Conservation (phyloP, 1,140 invertebrate genomes). For the Holcopasites calliopsidis region DNA sequence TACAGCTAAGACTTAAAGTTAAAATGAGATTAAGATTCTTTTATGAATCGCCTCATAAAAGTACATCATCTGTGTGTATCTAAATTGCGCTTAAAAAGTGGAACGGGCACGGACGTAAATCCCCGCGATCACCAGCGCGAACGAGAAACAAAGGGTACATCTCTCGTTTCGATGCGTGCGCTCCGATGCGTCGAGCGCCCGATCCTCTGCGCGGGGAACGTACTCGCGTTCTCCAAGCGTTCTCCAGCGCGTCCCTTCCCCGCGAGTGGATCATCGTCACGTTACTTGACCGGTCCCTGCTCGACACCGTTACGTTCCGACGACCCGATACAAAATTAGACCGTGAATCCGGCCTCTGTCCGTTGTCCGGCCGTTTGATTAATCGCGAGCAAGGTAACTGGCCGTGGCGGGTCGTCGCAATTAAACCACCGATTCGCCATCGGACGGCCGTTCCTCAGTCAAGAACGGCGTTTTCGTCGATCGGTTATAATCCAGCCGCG, state of each 20-base stretch:
- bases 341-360: conserved; percentile 23
- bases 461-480: background rate
- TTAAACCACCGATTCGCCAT: background rate
- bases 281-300: background rate
- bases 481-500: background rate
- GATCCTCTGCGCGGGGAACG: background rate
- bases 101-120: background rate
- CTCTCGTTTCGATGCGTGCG: background rate
- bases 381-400: conserved; percentile 2
- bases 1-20: too few relatives aligned
- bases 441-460: too few relatives aligned
- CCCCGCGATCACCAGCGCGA: background rate
- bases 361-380: conserved; percentile 16
- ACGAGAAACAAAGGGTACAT: conserved; percentile 4
- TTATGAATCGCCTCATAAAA: too few relatives aligned
- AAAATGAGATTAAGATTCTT: too few relatives aligned
- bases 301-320: conserved; percentile 8
- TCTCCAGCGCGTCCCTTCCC: background rate
- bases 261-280: background rate
- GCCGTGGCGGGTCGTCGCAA: background rate
- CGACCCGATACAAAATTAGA: conserved; percentile 36
- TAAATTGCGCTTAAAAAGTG: background rate
- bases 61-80: too few relatives aligned
- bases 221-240: background rate
- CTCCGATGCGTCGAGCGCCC: background rate